A percentile compares a stretch with the other conserved stretches of the same genome.
These are phyloP conservation scores for Amphimallon solstitiale DNA, from an alignment of 2,888 invertebrate genomes.

Conservation along the genomic window DNA sequence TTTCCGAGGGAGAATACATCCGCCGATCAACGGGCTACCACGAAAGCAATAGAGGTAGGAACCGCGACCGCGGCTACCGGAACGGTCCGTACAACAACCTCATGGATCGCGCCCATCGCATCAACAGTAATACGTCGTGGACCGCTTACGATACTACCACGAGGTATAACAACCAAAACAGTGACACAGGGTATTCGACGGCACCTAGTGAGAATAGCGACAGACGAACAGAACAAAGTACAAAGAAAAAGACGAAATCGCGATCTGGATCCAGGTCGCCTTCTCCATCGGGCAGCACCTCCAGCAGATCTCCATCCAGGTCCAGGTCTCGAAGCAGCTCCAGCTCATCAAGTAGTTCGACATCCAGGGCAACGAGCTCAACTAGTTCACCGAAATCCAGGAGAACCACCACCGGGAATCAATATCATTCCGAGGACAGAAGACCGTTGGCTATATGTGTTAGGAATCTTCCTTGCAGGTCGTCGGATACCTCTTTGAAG, in stretches of 20 bases:
- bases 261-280: slow-evolving; percentile 67
- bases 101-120: slow-evolving; percentile 53
- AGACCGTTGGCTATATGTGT: slow-evolving; percentile 91
- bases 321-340: slow-evolving; percentile 66
- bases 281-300: slow-evolving; percentile 66
- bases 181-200: slow-evolving; percentile 61
- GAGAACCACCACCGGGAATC: slow-evolving; percentile 60
- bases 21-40: slow-evolving; percentile 62
- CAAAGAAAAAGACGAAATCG: slow-evolving; percentile 62
- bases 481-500: slow-evolving; percentile 93
- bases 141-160: slow-evolving; percentile 45
- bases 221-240: slow-evolving; percentile 52
- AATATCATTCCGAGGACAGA: slow-evolving; percentile 70
- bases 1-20: slow-evolving; percentile 52
- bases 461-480: slow-evolving; percentile 87
- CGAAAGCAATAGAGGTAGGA: slow-evolving; percentile 60
- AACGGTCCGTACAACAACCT: slow-evolving; percentile 63
- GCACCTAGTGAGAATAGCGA: slow-evolving; percentile 56
- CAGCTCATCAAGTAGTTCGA: slow-evolving; percentile 71
- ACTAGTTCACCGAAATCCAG: slow-evolving; percentile 70
- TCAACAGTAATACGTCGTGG: slow-evolving; percentile 42
- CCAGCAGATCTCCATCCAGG: slow-evolving; percentile 66
- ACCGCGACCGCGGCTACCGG: slow-evolving; percentile 63
- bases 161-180: slow-evolving; percentile 41
- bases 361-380: slow-evolving; percentile 70